Evolutionary conservation across 2,888 invertebrate species (phyloP).

Genomic region (Crocallis elinguaria): DNA sequence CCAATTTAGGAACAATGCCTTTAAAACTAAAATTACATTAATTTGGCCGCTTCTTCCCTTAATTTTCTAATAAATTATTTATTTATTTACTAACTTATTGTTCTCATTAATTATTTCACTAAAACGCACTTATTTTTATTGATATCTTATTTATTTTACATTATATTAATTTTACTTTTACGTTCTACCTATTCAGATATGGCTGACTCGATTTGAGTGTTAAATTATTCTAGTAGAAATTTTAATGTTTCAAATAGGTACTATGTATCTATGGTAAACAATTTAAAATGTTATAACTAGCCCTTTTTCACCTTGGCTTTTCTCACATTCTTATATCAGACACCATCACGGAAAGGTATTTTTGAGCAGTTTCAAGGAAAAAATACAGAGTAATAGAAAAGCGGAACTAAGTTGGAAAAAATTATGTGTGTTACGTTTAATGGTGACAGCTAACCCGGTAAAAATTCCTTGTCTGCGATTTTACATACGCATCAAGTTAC

Average conservation of each 20-base stretch:
- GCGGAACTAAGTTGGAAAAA: too few species aligned
- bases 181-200: conserved; percentile 18
- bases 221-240: background rate
- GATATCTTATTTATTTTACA: conserved; percentile 14
- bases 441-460: too few species aligned
- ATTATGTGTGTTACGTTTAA: too few species aligned
- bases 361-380: too few species aligned
- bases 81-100: conserved; percentile 3
- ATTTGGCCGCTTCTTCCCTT: conserved; percentile 24
- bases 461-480: too few species aligned
- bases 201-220: conserved; percentile 4
- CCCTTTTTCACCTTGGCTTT: too few species aligned
- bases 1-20: conserved; percentile 3
- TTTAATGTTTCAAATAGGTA: background rate
- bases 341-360: too few species aligned
- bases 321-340: too few species aligned
- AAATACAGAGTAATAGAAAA: too few species aligned
- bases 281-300: too few species aligned
- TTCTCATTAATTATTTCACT: conserved; percentile 10
- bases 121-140: conserved; percentile 25
- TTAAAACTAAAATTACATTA: conserved; percentile 2
- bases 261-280: background rate
- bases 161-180: background rate
- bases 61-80: background rate
- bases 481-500: too few species aligned